Conservation (phyloP, 2,888 invertebrate genomes). For the Nasonovia ribisnigri region DNA sequence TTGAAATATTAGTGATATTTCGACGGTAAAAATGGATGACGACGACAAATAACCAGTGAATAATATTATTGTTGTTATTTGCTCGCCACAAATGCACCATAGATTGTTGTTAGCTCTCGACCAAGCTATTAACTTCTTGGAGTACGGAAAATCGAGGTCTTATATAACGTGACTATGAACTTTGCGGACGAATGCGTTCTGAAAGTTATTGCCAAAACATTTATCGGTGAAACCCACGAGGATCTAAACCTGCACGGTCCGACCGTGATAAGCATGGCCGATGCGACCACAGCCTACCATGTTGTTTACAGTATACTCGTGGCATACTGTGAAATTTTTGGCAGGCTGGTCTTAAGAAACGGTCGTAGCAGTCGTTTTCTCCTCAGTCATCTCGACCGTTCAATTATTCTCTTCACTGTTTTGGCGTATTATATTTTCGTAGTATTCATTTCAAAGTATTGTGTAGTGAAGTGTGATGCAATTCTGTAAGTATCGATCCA, state of each 20-base stretch:
- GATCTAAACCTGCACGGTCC: not conserved
- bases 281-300: not conserved
- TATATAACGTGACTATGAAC: not conserved
- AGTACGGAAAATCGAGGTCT: not conserved
- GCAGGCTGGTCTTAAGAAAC: not conserved
- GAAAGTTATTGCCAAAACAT: not conserved
- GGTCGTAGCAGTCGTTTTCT: not conserved
- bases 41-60: not conserved
- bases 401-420: not conserved
- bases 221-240: not conserved
- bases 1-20: too few relatives aligned
- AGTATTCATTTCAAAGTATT: too few relatives aligned
- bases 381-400: not conserved
- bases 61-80: not conserved
- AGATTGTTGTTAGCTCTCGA: not conserved
- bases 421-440: too few relatives aligned
- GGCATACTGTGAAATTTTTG: not conserved
- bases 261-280: not conserved
- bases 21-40: not conserved
- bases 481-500: too few relatives aligned
- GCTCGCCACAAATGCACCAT: not conserved
- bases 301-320: not conserved
- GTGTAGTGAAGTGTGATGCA: too few relatives aligned
- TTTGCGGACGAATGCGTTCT: not conserved
- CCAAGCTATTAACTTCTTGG: not conserved